phyloP scores from a whole-genome alignment of 2,888 invertebrate species.

The Baccha elongata region DNA sequence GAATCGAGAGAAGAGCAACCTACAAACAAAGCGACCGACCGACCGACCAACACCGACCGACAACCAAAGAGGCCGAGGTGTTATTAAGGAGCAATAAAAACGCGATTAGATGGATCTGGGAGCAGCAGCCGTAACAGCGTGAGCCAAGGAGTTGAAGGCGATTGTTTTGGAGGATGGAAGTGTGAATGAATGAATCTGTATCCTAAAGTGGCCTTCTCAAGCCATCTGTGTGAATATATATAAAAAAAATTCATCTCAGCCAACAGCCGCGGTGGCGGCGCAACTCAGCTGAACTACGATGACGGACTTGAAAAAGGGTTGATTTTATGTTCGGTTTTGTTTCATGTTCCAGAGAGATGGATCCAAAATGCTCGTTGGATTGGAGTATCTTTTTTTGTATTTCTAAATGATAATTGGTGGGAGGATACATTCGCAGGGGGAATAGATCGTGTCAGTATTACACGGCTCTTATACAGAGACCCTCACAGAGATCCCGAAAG shows the following conservation, averaged over 20 bases:
- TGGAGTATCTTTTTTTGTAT: slow-evolving; percentile 1
- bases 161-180: slow-evolving; percentile 70
- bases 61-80: slow-evolving; percentile 45
- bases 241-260: slow-evolving; percentile 13
- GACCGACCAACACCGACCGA: neutral
- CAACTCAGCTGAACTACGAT: slow-evolving; percentile 38
- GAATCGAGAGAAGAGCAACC: slow-evolving; percentile 25
- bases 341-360: slow-evolving; percentile 41
- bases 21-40: neutral
- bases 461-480: slow-evolving; percentile 57
- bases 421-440: slow-evolving; percentile 51
- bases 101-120: slow-evolving; percentile 70
- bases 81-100: slow-evolving; percentile 73
- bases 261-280: slow-evolving; percentile 1
- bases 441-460: slow-evolving; percentile 70
- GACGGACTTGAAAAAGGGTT: slow-evolving; percentile 64
- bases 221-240: slow-evolving; percentile 38
- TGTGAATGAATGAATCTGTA: slow-evolving; percentile 69
- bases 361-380: neutral
- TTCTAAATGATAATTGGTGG: slow-evolving; percentile 66
- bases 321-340: slow-evolving; percentile 65
- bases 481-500: slow-evolving; percentile 47
- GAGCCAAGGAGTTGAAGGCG: slow-evolving; percentile 42
- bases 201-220: slow-evolving; percentile 61
- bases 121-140: slow-evolving; percentile 31